Base-by-base conservation (phyloP, 2,888 invertebrate genomes). In the Serrognathus titanus region DNA sequence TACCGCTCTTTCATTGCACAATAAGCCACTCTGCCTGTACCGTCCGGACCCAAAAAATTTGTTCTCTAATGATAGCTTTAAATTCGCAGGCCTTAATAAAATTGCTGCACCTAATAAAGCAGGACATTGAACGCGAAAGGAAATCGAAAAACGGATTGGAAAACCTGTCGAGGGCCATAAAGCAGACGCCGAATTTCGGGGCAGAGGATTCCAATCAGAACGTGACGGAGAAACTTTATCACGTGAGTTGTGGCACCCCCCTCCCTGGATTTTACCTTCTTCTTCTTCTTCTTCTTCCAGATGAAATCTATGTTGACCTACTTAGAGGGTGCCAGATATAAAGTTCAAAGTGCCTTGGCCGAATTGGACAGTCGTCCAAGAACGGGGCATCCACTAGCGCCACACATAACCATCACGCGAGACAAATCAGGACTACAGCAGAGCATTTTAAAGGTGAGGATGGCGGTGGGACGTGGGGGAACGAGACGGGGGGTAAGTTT, bases 281-380 rank as follows among this genome's bases (percentile, higher is more conserved):
- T 80, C 5, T n/a, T 16, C 35, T 48, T 5, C 10, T n/a, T 11
- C 35, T 11, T 35, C 10, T 79, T 80, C 5, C 77, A 96, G 95
- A 93, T 95, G 84, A 87, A 90, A 71, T 92, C 94, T 13, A 94
- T 94, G 91, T 80, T 95, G 64, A 89, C 93, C 10, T 96, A 94
- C 74, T 79, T 96, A 70, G 96, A 96, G 77, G 96, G 94, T 3
- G 88, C 93, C 9, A 85, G 92, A 65, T 91, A 89, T 74, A 96
- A 97, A 79, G 86, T 96, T 46, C 89, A 92, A 55, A 87, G 88
- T 50, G 89, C 90, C 31, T 77, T 96, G 49, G 86, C 89, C 53
- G 93, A 93, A 72, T 75, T 95, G 61, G 94, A 94, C 71, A 89
- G 87, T 65, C 82, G 89, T 62, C 85, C 89, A 13, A 83, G 89